Evolutionary conservation across 2,888 invertebrate genomes (phyloP).

Genomic region (Caenorhabditis sp.): DNA sequence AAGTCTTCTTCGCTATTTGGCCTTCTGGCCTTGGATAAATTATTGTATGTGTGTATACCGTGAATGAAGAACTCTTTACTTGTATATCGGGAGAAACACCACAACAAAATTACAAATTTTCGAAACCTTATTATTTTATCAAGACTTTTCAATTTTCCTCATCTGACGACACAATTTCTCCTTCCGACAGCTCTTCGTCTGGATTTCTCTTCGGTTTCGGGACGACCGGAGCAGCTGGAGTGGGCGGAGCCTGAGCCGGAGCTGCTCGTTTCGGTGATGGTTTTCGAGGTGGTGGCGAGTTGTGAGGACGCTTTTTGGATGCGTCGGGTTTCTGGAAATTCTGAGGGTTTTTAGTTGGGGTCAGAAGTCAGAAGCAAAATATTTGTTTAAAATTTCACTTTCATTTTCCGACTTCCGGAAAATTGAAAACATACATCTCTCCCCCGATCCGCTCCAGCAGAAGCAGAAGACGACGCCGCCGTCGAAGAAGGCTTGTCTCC

Average conservation of each 20-base stretch:
- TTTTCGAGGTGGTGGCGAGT: conserved; percentile 47
- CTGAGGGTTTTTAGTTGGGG: neutral
- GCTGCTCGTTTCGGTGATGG: conserved; percentile 32
- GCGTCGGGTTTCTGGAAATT: conserved; percentile 8
- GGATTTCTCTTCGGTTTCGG: conserved; percentile 76
- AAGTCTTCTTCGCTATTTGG: neutral
- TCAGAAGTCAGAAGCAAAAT: too few species aligned
- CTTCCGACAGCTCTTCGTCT: conserved; percentile 81
- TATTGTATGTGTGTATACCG: conserved; percentile 30
- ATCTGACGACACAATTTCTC: conserved; percentile 81
- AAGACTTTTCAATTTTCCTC: conserved; percentile 64
- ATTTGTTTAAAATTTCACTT: too few species aligned
- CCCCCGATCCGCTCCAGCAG: neutral
- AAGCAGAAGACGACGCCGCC: conserved; percentile 2
- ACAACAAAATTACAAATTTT: conserved; percentile 16
- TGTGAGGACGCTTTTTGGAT: conserved; percentile 22
- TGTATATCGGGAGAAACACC: neutral
- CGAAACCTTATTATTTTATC: neutral
- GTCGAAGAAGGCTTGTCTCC: too few species aligned
- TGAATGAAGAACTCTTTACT: conserved; percentile 24
- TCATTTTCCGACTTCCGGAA: too few species aligned
- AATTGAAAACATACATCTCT: conserved; percentile 29
- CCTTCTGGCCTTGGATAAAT: too few species aligned
- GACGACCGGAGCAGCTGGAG: conserved; percentile 45
- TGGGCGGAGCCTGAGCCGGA: conserved; percentile 27